A percentile compares a stretch with the other conserved stretches of the same genome.
Evolutionary conservation across 2,888 invertebrate species (phyloP).

Genomic region (Electrophaes corylata): DNA sequence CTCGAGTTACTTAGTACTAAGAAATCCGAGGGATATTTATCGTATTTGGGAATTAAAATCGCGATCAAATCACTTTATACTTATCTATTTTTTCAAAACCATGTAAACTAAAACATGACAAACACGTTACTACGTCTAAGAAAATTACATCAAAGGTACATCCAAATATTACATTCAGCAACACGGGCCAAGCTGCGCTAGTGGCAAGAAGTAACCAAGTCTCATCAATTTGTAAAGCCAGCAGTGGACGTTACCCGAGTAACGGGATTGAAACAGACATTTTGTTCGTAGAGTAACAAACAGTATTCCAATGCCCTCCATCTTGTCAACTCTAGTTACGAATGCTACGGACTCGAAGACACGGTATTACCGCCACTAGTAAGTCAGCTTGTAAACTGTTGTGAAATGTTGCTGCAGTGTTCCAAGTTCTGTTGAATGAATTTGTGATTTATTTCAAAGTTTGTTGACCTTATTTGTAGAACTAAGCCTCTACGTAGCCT

Average conservation of each 20-base stretch:
- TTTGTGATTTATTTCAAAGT: too few relatives aligned
- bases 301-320: conserved; percentile 11
- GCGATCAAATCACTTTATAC: too few relatives aligned
- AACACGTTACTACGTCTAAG: too few relatives aligned
- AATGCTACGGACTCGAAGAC: conserved; percentile 3
- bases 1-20: too few relatives aligned
- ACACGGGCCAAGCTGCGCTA: neutral
- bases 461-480: too few relatives aligned
- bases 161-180: neutral
- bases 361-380: conserved; percentile 4
- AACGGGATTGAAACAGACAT: conserved; percentile 7
- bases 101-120: too few relatives aligned
- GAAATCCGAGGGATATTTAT: too few relatives aligned
- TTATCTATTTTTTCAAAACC: too few relatives aligned
- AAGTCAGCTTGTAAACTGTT: conserved; percentile 2
- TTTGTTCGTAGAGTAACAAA: conserved; percentile 7
- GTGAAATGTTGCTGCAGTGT: conserved; percentile 4
- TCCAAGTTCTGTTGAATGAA: neutral
- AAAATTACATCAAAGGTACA: too few relatives aligned
- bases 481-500: neutral
- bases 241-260: neutral
- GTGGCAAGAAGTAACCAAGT: neutral
- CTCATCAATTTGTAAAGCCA: neutral
- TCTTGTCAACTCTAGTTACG: conserved; percentile 20
- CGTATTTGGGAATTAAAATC: too few relatives aligned